A percentile compares a stretch with the other conserved stretches of the same genome.
These are phyloP conservation scores for Rhabdomys dilectus DNA, from an alignment of 2,113 vertebrate species.

Conservation along the genomic window DNA sequence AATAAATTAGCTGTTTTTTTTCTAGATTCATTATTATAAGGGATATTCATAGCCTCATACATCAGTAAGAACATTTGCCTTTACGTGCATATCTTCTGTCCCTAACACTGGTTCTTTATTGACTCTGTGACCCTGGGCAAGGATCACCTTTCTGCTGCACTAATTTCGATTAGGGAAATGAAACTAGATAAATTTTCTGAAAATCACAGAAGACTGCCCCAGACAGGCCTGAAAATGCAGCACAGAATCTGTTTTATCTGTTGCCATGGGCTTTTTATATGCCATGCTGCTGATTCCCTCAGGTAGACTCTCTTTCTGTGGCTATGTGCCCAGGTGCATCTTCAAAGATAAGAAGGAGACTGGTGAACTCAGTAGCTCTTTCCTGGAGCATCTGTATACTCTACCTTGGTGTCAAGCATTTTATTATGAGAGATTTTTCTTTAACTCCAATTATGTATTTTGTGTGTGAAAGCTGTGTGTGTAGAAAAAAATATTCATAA, in stretches of 20 bases:
- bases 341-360: conserved; percentile 21
- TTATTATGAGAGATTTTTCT: background rate
- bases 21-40: background rate
- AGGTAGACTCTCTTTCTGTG: background rate
- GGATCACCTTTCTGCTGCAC: background rate
- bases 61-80: background rate
- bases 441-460: background rate
- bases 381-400: background rate
- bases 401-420: background rate
- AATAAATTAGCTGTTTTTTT: background rate
- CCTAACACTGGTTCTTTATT: background rate
- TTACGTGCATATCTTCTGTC: background rate
- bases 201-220: background rate
- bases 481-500: background rate
- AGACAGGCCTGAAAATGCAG: background rate
- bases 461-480: background rate
- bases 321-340: background rate
- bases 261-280: background rate
- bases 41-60: background rate
- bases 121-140: background rate
- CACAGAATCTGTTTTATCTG: background rate
- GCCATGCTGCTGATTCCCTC: background rate
- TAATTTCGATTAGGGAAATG: background rate
- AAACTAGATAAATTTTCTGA: conserved; percentile 4
- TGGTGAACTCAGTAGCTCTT: background rate